A percentile compares a stretch with the other conserved stretches of the same genome.
phyloP scores from a whole-genome alignment of 2,888 invertebrate genomes.

The Sacculina carcini region DNA sequence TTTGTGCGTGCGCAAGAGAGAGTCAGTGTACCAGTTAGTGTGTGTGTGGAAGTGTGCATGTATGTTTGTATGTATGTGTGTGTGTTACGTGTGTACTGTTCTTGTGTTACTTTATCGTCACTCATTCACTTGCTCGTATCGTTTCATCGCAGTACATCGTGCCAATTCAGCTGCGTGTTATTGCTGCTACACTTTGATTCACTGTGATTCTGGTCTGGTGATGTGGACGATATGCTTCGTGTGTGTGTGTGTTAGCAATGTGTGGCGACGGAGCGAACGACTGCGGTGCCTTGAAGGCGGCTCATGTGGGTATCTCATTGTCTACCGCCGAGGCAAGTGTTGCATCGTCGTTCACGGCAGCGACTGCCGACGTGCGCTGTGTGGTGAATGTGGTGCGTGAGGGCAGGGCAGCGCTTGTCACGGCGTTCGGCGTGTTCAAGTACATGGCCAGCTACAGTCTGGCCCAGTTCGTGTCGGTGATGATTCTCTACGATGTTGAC shows the following conservation, averaged over 20 bases:
- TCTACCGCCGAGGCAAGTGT: constrained; percentile 31
- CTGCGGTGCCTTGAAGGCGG: constrained; percentile 23
- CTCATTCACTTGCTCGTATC: no score
- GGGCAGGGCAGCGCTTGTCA: constrained; percentile 47
- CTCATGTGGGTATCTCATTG: constrained; percentile 25
- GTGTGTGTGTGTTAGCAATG: constrained; percentile 17
- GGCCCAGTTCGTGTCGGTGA: constrained; percentile 41
- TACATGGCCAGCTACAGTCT: constrained; percentile 74
- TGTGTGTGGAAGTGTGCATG: no score
- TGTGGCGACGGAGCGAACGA: constrained; percentile 25
- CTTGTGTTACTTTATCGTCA: no score
- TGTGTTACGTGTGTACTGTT: no score
- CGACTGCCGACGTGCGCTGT: constrained; percentile 20
- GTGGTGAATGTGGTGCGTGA: constrained; percentile 18
- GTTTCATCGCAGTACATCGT: no score
- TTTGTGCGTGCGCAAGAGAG: no score
- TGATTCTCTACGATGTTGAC: constrained; percentile 25
- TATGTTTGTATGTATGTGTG: no score
- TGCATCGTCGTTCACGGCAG: constrained; percentile 30
- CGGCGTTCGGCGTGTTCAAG: constrained; percentile 69
- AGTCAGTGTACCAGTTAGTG: no score
- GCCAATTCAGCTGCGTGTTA: no score
- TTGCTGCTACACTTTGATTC: neutral
- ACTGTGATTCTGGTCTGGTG: neutral
- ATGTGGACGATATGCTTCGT: constrained; percentile 8